Base-by-base conservation (phyloP, 2,797 vertebrate species). In the Mus minutoides region DNA sequence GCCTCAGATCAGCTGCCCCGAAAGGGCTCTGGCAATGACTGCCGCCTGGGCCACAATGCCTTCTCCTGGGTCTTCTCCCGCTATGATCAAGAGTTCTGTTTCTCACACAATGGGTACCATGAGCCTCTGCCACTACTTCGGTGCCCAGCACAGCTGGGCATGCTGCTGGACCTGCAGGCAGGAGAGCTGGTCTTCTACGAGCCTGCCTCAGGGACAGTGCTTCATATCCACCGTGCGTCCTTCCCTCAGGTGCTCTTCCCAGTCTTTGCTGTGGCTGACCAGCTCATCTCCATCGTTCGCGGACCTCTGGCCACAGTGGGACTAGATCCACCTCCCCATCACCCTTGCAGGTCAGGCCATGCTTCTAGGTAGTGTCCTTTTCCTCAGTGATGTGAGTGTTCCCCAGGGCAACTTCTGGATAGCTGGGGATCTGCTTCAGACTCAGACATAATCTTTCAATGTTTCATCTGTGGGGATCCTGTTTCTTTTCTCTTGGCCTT, bases 21-120 rank as follows among this genome's bases (percentile, higher is more conserved):
- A 19, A 99, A 99, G 97, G 99, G 99, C 52, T 97, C 98, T 0
- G 98, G 98, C 62, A 99, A 98, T 0, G 99, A 98, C 19, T 98
- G 98, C 5, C 99, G 99, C 3, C 98, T 99, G 94, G 99, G 99
- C 75, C 98, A 99, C 98, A 99, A 99, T 4, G 2, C 95, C 0
- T 98, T 97, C 91, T 99, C 99, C 34, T 99, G 99, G 99, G 99
- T 99, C 92, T 98, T 99, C 96, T 99, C 99, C 0, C 99, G 98
- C 98, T 99, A 99, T 0, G 99, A 99, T 58, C 98, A 98, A 43
- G 98, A 99, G 69, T 99, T 99, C 98, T 98, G 99, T 21, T 99
- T 99, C 98, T 99, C 99, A 90, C 99, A 99, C 0, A 98, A 98
- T 0, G 98, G 98, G 49, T 98, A 97, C 67, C 98, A 98, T 0